Evolutionary conservation across 2,888 invertebrate species (phyloP).

Genomic region (Ornithoptera priamus): DNA sequence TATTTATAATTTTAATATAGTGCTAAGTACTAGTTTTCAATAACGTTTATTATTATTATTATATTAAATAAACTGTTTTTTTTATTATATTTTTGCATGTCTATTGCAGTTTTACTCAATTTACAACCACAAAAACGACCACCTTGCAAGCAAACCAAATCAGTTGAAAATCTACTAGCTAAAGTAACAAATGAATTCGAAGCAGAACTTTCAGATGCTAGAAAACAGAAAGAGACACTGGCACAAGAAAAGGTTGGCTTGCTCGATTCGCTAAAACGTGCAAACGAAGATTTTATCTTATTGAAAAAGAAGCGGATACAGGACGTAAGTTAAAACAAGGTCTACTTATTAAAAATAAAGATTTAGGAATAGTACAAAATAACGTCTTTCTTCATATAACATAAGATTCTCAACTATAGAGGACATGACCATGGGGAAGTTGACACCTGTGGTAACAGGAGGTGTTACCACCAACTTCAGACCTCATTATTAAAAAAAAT

Average conservation of each 20-base stretch:
- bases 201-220: constrained; percentile 62
- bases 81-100: background rate
- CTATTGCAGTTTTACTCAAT: constrained; percentile 55
- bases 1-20: no score
- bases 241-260: constrained; percentile 77
- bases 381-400: no score
- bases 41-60: no score
- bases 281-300: constrained; percentile 87
- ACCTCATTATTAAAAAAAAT: no score
- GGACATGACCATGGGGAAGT: no score
- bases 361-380: background rate
- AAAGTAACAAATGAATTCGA: constrained; percentile 68
- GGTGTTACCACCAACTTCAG: no score
- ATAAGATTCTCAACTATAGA: no score
- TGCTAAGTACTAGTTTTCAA: no score
- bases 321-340: constrained; percentile 84
- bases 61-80: no score
- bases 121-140: constrained; percentile 66
- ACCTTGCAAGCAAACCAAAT: constrained; percentile 56
- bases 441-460: no score
- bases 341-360: background rate
- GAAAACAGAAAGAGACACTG: constrained; percentile 71
- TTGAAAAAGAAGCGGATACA: constrained; percentile 88
- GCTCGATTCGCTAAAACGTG: constrained; percentile 83
- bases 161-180: constrained; percentile 64